Percentiles rank a stretch among this genome's conserved stretches.
Evolutionary conservation across 2,888 invertebrate genomes (phyloP).

Genomic region (Scaptomyza tumidula): DNA sequence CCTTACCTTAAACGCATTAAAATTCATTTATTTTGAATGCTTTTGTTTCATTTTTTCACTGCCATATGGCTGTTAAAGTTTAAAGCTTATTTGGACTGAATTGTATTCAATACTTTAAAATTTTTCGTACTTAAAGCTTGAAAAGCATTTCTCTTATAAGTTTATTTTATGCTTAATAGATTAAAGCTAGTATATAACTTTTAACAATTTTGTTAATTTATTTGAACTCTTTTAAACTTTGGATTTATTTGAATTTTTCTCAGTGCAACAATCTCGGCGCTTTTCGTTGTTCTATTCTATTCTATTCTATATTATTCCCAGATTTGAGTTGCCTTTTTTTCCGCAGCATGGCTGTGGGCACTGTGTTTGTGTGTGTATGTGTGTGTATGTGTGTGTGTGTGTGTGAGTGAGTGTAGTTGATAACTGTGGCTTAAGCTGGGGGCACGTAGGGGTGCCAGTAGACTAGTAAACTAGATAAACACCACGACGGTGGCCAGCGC

Average conservation of each 20-base stretch:
- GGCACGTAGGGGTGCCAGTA: constrained; percentile 31
- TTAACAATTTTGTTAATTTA: too few relatives aligned
- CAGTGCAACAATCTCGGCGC: background rate
- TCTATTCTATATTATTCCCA: constrained; percentile 23
- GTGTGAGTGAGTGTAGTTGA: constrained; percentile 43
- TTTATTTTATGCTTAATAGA: too few relatives aligned
- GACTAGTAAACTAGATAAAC: constrained; percentile 70
- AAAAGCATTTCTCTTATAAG: too few relatives aligned
- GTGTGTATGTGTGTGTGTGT: constrained; percentile 20
- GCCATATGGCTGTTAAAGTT: too few relatives aligned
- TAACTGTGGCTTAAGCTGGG: constrained; percentile 51
- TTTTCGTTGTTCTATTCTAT: background rate
- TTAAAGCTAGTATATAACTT: too few relatives aligned
- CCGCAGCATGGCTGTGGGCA: constrained; percentile 30
- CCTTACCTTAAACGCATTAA: too few relatives aligned
- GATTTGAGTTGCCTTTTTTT: constrained; percentile 41
- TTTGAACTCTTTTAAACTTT: too few relatives aligned
- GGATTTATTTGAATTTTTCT: background rate
- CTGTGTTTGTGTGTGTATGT: constrained; percentile 20
- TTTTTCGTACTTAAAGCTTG: too few relatives aligned
- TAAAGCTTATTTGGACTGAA: background rate
- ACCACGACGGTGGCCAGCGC: constrained; percentile 54
- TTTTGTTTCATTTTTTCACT: too few relatives aligned
- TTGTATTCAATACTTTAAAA: background rate
- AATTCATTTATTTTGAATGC: background rate